phyloP scores from a whole-genome alignment of 2,113 vertebrate genomes.

The Pristiophorus japonicus region DNA sequence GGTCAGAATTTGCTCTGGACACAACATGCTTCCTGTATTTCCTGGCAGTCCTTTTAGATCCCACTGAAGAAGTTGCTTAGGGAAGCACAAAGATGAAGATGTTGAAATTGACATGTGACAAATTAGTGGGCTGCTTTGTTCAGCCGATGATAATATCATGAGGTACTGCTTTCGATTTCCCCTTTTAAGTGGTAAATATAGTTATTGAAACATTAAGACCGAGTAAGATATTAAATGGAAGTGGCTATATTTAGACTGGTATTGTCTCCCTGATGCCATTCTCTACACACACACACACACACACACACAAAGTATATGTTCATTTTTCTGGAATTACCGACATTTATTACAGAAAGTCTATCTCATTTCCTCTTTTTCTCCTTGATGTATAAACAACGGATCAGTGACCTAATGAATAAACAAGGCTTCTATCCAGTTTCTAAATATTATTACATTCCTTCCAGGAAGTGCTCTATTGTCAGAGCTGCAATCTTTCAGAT shows the following conservation, averaged over 20 bases:
- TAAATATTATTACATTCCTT: background rate
- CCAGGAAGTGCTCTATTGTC: background rate
- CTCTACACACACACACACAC: background rate
- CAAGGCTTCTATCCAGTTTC: background rate
- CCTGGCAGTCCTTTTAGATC: background rate
- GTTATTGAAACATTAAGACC: background rate
- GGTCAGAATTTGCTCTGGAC: background rate
- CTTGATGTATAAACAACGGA: background rate
- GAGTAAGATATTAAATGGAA: background rate
- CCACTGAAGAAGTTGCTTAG: background rate
- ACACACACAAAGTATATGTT: too few species aligned
- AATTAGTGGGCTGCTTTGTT: background rate
- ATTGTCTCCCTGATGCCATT: background rate
- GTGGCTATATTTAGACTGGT: background rate
- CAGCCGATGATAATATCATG: background rate
- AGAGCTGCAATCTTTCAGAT: background rate
- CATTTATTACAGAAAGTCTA: background rate
- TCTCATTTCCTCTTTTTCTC: background rate
- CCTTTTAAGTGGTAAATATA: background rate
- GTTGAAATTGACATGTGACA: background rate
- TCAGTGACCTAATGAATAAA: background rate
- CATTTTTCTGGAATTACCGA: background rate
- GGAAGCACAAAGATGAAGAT: background rate
- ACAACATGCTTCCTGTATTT: background rate
- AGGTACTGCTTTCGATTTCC: background rate